Percentiles rank a stretch among this genome's conserved stretches.
Evolutionary conservation across 1,140 invertebrate species (phyloP).

Genomic region (Sweltsa coloradensis): DNA sequence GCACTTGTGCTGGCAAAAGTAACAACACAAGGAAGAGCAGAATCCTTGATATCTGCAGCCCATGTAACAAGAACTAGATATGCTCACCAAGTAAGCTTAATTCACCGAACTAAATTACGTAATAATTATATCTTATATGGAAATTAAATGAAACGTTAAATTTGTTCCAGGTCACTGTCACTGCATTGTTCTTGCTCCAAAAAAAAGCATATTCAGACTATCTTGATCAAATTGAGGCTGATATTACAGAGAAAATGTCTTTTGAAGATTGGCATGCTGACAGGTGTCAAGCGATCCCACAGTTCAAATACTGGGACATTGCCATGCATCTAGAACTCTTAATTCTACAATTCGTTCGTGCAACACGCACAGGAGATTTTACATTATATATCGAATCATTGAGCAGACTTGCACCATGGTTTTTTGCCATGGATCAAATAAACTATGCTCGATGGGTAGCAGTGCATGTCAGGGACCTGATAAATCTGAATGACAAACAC

Average conservation of each 20-base stretch:
- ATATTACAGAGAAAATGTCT: not conserved
- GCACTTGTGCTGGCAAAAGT: constrained; percentile 2
- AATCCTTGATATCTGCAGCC: not conserved
- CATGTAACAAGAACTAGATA: constrained; percentile 4
- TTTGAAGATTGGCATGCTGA: constrained; percentile 1
- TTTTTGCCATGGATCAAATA: constrained; percentile 11
- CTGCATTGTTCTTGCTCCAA: not conserved
- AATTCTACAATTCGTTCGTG: constrained; percentile 1
- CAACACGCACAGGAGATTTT: constrained; percentile 3
- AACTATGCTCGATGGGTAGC: constrained; percentile 14
- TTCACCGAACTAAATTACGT: too few relatives aligned
- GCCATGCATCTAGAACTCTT: constrained; percentile 5
- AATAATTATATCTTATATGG: too few relatives aligned
- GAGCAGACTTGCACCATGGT: constrained; percentile 10
- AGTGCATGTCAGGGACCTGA: constrained; percentile 11
- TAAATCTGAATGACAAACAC: not conserved
- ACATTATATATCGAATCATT: constrained; percentile 1
- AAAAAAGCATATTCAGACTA: constrained; percentile 7
- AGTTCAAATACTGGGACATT: constrained; percentile 4
- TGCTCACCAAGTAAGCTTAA: constrained; percentile 6
- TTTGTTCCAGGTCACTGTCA: too few relatives aligned
- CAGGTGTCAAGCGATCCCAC: constrained; percentile 2
- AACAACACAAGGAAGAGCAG: constrained; percentile 1
- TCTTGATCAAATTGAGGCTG: constrained; percentile 5
- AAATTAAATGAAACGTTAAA: too few relatives aligned